These are phyloP conservation scores for Teinopalpus imperialis DNA, from an alignment of 2,888 invertebrate species.

Conservation along the genomic window DNA sequence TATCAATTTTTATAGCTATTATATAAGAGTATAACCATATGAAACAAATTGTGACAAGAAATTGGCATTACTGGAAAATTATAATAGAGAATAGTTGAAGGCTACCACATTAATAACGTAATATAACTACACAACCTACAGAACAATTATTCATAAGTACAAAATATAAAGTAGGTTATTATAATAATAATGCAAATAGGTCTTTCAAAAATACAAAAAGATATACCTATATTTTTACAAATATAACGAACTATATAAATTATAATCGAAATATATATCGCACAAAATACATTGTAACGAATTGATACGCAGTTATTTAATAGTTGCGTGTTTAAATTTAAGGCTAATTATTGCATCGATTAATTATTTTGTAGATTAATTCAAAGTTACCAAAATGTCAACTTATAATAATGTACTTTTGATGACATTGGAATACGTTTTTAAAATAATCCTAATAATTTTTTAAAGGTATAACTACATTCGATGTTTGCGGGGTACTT, in stretches of 20 bases:
- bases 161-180: conserved; percentile 10
- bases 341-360: neutral
- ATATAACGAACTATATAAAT: neutral
- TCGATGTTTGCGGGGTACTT: no score
- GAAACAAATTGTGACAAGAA: no score
- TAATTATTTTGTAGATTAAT: conserved; percentile 7
- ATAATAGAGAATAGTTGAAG: no score
- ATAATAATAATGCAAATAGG: neutral
- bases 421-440: no score
- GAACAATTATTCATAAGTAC: conserved; percentile 12
- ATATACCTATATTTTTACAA: conserved; percentile 11
- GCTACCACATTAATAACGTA: no score
- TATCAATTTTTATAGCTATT: no score
- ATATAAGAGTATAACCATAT: no score
- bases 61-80: no score
- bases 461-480: no score
- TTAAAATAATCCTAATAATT: no score
- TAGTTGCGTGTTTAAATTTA: conserved; percentile 8
- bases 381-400: conserved; percentile 7
- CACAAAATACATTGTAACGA: conserved; percentile 10
- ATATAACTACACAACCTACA: no score
- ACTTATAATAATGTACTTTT: no score
- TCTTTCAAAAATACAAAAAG: neutral
- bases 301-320: conserved; percentile 8
- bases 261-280: conserved; percentile 7